Base-by-base conservation (phyloP, 2,113 vertebrate species). In the Rallus limicola region DNA sequence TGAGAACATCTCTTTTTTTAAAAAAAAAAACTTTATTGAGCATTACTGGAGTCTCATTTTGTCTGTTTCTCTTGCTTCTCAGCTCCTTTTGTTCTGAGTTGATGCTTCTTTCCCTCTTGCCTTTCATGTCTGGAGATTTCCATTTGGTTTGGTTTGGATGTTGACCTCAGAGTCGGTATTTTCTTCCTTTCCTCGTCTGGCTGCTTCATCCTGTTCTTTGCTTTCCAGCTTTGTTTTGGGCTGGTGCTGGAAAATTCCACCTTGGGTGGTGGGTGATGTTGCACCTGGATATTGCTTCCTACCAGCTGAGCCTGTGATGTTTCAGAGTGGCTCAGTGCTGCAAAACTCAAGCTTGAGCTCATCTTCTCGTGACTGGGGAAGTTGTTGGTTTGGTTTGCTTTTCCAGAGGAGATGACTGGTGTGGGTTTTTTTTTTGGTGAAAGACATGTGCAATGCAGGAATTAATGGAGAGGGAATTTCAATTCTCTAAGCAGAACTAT, bases 221-320 rank as follows among this genome's bases (percentile, higher is more conserved):
- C 70, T 87, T 74, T 67, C 46, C n/a, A 86, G 33, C 60, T 75
- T 91, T 56, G n/a, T 71, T 90, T 90, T 85, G 36, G 90, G 33
- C 20, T 79, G 26, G 1, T 81, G 56, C 74, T 93, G 65, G 81
- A 76, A 71, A 87, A 72, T 92, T 91, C 70, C 42, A 26, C 17
- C 58, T 87, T 90, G 48, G 29, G 13, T 88, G 0, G 0, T 79
- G 48, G 29, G 24, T 75, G 33, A 25, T 79, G 29, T 63, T 84
- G 42, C 24, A 50, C 53, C 38, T 85, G 20, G 34, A 36, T 44
- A 42, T 18, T 69, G 64, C 64, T 28, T 74, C 91, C 83, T 81
- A 28, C 78, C 1, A 2, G 23, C 59, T 56, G 46, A 82, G 62
- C 0, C 0, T 0, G 0, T 64, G 23, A 46, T 48, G 6, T 75